These are phyloP conservation scores for Strix uralensis DNA, from an alignment of 2,113 vertebrate species.

Conservation along the genomic window DNA sequence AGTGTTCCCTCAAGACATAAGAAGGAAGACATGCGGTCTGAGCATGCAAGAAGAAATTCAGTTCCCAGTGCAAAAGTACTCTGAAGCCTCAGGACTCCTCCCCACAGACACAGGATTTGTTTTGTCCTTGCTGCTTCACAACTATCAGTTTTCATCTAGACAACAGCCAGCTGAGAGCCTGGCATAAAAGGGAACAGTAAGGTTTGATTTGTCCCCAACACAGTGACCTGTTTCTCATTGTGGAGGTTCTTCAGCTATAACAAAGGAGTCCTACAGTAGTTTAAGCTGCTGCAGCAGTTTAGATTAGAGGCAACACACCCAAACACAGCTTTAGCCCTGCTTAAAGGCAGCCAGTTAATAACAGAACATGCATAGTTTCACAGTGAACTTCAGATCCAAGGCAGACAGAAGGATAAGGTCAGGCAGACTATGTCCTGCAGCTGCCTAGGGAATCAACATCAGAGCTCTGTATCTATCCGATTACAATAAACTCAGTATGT, in stretches of 20 bases:
- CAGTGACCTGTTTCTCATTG: background rate
- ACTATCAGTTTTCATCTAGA: background rate
- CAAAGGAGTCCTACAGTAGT: background rate
- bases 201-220: background rate
- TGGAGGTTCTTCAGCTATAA: background rate
- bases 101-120: background rate
- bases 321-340: background rate
- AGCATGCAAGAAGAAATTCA: background rate
- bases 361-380: background rate
- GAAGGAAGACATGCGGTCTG: background rate
- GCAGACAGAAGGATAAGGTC: background rate
- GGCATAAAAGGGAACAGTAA: background rate
- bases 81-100: background rate
- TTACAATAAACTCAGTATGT: background rate
- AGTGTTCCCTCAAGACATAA: rapidly evolving
- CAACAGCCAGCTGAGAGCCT: background rate
- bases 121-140: background rate
- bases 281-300: background rate
- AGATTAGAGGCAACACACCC: background rate
- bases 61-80: background rate
- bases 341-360: background rate
- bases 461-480: background rate
- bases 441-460: background rate
- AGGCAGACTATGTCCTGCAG: background rate
- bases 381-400: background rate